phyloP scores from a whole-genome alignment of 2,888 invertebrate species.

The Augiades crinisus region DNA sequence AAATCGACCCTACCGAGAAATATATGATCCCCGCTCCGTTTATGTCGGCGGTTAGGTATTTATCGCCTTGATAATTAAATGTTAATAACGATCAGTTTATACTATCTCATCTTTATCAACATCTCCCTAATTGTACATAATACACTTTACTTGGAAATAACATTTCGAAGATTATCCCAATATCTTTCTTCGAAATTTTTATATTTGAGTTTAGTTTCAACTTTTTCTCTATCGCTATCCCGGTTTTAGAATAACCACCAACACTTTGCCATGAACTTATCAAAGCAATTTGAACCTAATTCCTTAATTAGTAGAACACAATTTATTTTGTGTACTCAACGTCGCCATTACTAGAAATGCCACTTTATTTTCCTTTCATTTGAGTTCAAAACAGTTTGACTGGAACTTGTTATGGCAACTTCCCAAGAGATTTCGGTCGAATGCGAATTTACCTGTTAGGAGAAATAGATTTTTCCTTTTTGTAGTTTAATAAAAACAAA shows the following conservation, averaged over 20 bases:
- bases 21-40: not conserved
- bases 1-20: not conserved
- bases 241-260: not conserved
- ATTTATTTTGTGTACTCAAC: conserved; percentile 3
- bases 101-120: not conserved
- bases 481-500: conserved; percentile 25
- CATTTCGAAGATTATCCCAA: not conserved
- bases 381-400: conserved; percentile 36
- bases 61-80: not conserved
- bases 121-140: not conserved
- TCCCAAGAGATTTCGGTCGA: conserved; percentile 46
- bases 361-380: not conserved
- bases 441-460: conserved; percentile 65
- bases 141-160: not conserved
- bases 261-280: not conserved
- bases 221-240: not conserved
- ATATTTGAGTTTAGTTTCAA: not conserved
- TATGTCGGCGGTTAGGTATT: not conserved
- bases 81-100: not conserved
- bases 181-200: not conserved
- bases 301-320: conserved; percentile 1
- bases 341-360: not conserved
- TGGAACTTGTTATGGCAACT: conserved; percentile 40
- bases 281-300: not conserved
- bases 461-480: conserved; percentile 45